Evolutionary conservation across 2,888 invertebrate species (phyloP), one percentile per base, ranked within the genome.

Genomic region (Morinoia aosen): DNA sequence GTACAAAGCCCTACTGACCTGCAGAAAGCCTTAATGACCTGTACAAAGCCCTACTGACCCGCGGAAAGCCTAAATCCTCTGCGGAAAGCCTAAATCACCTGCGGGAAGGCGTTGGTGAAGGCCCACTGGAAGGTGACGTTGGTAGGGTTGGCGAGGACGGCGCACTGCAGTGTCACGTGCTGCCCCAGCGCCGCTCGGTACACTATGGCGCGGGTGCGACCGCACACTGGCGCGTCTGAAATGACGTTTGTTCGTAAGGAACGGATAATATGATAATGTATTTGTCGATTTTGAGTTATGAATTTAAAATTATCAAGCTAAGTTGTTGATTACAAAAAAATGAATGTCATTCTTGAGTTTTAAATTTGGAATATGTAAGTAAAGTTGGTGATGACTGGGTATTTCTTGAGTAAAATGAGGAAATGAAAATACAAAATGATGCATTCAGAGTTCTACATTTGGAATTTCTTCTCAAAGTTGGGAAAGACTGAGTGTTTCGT

Each of bases 101-200:
- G 96, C 5, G 96, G 96, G n/a, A 96, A 95, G 76, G 95, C 76
- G 95, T 96, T 96, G 88, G 96, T 96, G 95, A 96, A 96, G 58
- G 96, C 96, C 96, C 96, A 96, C 57, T 96, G 96, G 95, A 96
- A 96, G 64, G 96, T 91, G 40, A 96, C 95, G 95, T 96, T 96
- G 33, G 94, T n/a, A 5, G 96, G 96, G 91, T 96, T 95, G 16
- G 96, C 95, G 19, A 96, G 95, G 1, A 96, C 96, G 25, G 91
- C 25, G 61, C 96, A 96, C 25, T 95, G 96, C 25, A 96, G 95
- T 33, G 91, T 58, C 12, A 96, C 96, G 40, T 96, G 96, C 58
- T 96, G 96, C 2, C 96, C 96, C 25, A 96, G 95, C 57, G 96
- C 96, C 8, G 95, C 96, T n/a, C 95, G 48, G 95, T 95, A 96